phyloP scores from a whole-genome alignment of 1,140 invertebrate genomes.

The Marisa cornuarietis region DNA sequence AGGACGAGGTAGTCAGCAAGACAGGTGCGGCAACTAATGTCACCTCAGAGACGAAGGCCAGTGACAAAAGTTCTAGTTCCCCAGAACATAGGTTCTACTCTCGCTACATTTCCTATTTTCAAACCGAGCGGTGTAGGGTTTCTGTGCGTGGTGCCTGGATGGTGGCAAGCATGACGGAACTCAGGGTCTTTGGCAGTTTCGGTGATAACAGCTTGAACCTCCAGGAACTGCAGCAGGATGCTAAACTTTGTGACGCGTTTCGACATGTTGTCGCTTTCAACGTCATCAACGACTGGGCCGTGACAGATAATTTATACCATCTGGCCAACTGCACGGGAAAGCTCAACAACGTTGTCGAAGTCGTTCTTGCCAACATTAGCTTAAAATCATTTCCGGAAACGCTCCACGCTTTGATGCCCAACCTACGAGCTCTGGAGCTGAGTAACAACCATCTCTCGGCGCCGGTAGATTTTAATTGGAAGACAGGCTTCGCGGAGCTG shows the following conservation, averaged over 20 bases:
- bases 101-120: conserved; percentile 6
- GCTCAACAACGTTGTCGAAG: conserved; percentile 23
- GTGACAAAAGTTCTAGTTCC: neutral
- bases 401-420: conserved; percentile 35
- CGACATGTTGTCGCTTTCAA: conserved; percentile 5
- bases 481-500: conserved; percentile 5
- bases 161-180: conserved; percentile 2
- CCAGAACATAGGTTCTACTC: neutral
- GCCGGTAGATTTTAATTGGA: conserved; percentile 43
- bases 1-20: neutral
- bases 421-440: conserved; percentile 39
- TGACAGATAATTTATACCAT: neutral
- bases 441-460: conserved; percentile 33
- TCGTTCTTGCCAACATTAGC: conserved; percentile 25
- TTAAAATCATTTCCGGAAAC: conserved; percentile 21
- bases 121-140: conserved; percentile 1
- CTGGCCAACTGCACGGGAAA: neutral
- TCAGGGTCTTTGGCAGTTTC: neutral
- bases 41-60: neutral
- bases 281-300: neutral
- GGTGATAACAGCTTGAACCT: neutral
- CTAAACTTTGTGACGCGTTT: neutral
- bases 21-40: neutral
- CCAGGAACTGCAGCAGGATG: neutral
- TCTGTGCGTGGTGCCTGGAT: neutral